Percentiles rank a stretch among this genome's conserved stretches.
Conservation (phyloP, 2,888 invertebrate species). For the Cataglyphis albicans region DNA sequence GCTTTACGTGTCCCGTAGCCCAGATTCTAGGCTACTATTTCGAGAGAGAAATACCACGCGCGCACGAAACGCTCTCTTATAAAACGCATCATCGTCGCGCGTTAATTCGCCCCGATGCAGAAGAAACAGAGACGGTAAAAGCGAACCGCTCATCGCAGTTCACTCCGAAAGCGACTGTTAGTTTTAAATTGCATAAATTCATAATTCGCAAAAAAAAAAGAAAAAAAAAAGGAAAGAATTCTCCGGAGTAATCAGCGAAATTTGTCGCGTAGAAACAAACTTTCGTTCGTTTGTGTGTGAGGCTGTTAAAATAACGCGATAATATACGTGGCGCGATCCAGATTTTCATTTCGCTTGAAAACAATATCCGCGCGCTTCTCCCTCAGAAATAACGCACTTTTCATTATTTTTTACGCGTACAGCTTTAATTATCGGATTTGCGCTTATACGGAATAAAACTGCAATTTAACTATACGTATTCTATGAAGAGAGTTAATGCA, state of each 20-base stretch:
- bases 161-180: background rate
- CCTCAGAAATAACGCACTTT: background rate
- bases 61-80: constrained; percentile 10
- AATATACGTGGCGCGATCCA: background rate
- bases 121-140: background rate
- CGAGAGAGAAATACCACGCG: constrained; percentile 39
- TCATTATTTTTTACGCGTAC: background rate
- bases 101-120: constrained; percentile 8
- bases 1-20: constrained; percentile 52
- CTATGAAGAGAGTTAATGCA: constrained; percentile 15
- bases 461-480: background rate
- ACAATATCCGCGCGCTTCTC: background rate
- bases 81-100: constrained; percentile 3
- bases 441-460: background rate
- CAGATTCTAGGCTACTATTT: constrained; percentile 53
- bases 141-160: background rate
- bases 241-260: no score
- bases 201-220: background rate
- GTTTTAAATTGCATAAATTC: background rate
- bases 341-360: background rate
- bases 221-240: no score
- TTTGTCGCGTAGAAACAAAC: background rate
- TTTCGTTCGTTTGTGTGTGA: background rate
- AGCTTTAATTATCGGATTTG: constrained; percentile 27
- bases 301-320: background rate